Conservation (phyloP, 2,888 invertebrate species). For the Malthinus seriepunctatus region DNA sequence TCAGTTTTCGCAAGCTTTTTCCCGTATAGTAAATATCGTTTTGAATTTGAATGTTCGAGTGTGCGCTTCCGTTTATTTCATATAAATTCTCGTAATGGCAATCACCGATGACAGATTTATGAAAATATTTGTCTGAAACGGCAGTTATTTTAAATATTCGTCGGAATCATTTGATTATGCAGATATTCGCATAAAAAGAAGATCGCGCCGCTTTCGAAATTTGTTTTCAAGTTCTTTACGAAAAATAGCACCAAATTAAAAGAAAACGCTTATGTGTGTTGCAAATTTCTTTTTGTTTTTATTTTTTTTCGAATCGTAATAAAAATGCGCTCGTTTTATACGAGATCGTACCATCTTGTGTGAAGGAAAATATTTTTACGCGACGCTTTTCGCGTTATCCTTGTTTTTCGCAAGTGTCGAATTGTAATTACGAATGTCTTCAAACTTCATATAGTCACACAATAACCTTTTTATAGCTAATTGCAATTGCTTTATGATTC, state of each 20-base stretch:
- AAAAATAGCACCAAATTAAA: conserved; percentile 15
- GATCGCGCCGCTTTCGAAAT: conserved; percentile 36
- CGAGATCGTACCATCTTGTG: conserved; percentile 38
- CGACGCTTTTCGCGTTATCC: conserved; percentile 20
- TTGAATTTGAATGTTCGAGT: conserved; percentile 15
- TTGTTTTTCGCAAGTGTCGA: conserved; percentile 35
- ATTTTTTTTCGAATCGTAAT: conserved; percentile 27
- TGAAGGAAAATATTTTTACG: conserved; percentile 9
- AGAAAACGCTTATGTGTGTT: conserved; percentile 15
- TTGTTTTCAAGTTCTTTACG: conserved; percentile 34
- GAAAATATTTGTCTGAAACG: conserved; percentile 57
- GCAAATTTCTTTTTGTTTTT: conserved; percentile 29
- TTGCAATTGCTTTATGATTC: conserved; percentile 56
- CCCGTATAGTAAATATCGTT: conserved; percentile 7
- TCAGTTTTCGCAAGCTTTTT: conserved; percentile 15
- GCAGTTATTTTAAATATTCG: conserved; percentile 57
- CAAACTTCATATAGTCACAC: conserved; percentile 39
- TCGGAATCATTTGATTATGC: conserved; percentile 56
- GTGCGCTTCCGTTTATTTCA: conserved; percentile 34
- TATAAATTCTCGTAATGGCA: conserved; percentile 41
- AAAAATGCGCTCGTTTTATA: conserved; percentile 33
- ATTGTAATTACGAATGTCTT: not conserved
- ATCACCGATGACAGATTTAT: conserved; percentile 58
- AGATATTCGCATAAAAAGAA: conserved; percentile 49
- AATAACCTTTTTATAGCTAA: conserved; percentile 56